Percentiles rank a stretch among this genome's conserved stretches.
phyloP scores from a whole-genome alignment of 2,888 invertebrate genomes.

The Philonicus albiceps region DNA sequence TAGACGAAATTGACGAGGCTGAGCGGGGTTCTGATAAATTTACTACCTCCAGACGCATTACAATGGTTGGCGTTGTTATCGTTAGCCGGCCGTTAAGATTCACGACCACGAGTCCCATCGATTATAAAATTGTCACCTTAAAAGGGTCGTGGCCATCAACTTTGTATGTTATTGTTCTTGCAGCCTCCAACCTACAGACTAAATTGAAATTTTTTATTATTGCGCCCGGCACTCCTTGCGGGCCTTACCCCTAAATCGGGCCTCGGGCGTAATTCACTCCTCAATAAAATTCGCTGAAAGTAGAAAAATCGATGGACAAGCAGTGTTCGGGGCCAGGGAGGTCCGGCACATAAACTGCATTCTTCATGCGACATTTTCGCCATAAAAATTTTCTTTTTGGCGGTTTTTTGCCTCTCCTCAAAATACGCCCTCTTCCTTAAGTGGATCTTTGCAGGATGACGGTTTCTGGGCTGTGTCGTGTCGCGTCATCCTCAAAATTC shows the following conservation, averaged over 20 bases:
- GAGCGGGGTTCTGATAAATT: neutral
- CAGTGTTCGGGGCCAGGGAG: neutral
- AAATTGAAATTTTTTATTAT: slow-evolving; percentile 26
- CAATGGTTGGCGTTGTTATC: slow-evolving; percentile 6
- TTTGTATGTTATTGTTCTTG: slow-evolving; percentile 43
- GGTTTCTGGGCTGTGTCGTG: neutral
- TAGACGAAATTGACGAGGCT: neutral
- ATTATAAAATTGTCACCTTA: slow-evolving; percentile 42
- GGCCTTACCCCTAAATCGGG: slow-evolving; percentile 27
- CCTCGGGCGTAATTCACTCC: slow-evolving; percentile 20
- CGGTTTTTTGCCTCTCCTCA: slow-evolving; percentile 1
- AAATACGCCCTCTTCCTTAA: slow-evolving; percentile 37
- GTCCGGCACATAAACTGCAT: slow-evolving; percentile 28
- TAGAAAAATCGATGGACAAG: neutral
- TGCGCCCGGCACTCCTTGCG: slow-evolving; percentile 16
- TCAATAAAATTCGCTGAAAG: slow-evolving; percentile 29
- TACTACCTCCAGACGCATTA: neutral
- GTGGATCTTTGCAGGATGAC: slow-evolving; percentile 15
- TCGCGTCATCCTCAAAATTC: slow-evolving; percentile 23
- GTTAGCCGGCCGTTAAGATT: slow-evolving; percentile 8
- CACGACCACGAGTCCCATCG: slow-evolving; percentile 10
- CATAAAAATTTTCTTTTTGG: slow-evolving; percentile 32
- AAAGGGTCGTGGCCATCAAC: slow-evolving; percentile 43
- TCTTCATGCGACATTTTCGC: slow-evolving; percentile 38
- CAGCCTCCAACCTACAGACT: slow-evolving; percentile 24